A percentile compares a stretch with the other conserved stretches of the same genome.
Evolutionary conservation across 1,140 invertebrate species (phyloP).

Genomic region (Neodiprion virginianus): DNA sequence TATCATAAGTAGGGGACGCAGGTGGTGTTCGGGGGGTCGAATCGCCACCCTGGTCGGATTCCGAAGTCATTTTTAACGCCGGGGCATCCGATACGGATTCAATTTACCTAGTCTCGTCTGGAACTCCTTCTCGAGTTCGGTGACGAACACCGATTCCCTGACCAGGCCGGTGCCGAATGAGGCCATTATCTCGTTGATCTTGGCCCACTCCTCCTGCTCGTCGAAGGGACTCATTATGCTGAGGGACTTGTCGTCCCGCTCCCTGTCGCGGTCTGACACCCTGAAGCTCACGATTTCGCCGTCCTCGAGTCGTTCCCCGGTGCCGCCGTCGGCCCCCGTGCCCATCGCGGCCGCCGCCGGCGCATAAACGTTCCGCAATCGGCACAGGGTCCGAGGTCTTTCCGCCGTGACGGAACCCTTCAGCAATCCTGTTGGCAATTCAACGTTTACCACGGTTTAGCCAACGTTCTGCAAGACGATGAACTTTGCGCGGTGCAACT

Average conservation of each 20-base stretch:
- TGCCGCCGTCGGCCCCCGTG: slow-evolving; percentile 47
- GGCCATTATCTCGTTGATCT: slow-evolving; percentile 93
- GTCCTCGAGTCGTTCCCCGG: slow-evolving; percentile 53
- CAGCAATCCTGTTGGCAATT: slow-evolving; percentile 68
- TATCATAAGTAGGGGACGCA: not conserved
- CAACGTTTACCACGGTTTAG: too few species aligned
- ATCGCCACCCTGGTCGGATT: not conserved
- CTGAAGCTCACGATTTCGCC: slow-evolving; percentile 34
- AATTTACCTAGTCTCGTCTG: slow-evolving; percentile 71
- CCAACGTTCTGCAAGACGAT: too few species aligned
- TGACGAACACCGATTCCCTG: slow-evolving; percentile 82
- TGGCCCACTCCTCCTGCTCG: slow-evolving; percentile 92
- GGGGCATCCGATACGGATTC: not conserved
- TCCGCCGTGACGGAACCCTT: slow-evolving; percentile 79
- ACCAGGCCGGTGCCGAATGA: slow-evolving; percentile 85
- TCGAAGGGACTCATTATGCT: slow-evolving; percentile 88
- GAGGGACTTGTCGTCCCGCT: slow-evolving; percentile 66
- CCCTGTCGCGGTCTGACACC: slow-evolving; percentile 47
- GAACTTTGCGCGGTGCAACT: too few species aligned
- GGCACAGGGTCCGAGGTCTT: slow-evolving; percentile 76
- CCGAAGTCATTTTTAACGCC: too few species aligned
- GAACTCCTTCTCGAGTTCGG: slow-evolving; percentile 84
- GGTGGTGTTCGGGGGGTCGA: not conserved
- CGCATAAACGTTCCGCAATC: slow-evolving; percentile 67
- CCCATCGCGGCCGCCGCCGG: slow-evolving; percentile 50